A percentile compares a stretch with the other conserved stretches of the same genome.
phyloP scores from a whole-genome alignment of 2,113 vertebrate genomes.

The Strigops habroptila region DNA sequence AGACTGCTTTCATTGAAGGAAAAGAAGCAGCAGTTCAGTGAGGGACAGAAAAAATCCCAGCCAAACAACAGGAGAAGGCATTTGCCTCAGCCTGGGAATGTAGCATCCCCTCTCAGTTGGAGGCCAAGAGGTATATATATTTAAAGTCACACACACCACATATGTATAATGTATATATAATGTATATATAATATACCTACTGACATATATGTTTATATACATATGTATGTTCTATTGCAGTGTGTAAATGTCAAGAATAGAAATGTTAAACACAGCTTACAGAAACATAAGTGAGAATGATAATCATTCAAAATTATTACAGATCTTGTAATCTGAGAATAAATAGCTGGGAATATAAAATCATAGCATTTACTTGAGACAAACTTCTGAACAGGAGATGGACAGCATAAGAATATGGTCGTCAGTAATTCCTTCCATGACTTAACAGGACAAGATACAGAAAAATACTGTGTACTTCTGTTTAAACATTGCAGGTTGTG shows the following conservation, averaged over 20 bases:
- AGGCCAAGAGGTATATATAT: no score
- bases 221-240: not conserved
- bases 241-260: not conserved
- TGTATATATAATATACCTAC: not conserved
- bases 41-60: not conserved
- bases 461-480: not conserved
- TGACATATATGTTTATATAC: not conserved
- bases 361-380: not conserved
- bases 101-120: accelerated
- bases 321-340: not conserved
- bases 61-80: not conserved
- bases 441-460: not conserved
- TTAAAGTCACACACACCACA: no score
- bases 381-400: not conserved
- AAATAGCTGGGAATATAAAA: not conserved
- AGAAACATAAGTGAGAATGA: not conserved
- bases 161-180: no score
- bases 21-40: accelerated
- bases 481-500: not conserved
- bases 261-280: not conserved
- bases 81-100: accelerated
- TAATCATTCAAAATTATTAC: not conserved
- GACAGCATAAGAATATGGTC: not conserved
- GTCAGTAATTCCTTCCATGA: not conserved
- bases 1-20: not conserved